Base-by-base conservation (phyloP, 2,888 invertebrate species). In the Cataglyphis altisquamis region DNA sequence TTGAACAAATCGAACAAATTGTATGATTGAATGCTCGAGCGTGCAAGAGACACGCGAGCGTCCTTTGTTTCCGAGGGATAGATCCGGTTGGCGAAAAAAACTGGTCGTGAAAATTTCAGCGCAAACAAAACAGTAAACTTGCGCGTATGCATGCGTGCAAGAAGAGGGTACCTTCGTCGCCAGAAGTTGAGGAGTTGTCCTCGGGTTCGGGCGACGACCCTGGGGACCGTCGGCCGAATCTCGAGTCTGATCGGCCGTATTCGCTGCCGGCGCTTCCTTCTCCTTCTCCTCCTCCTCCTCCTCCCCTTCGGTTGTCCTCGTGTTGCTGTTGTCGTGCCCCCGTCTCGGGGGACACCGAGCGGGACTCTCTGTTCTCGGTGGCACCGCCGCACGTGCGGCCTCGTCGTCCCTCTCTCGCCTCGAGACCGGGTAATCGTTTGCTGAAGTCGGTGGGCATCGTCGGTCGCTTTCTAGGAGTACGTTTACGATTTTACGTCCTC, bases 111-210 rank as follows among this genome's bases (percentile, higher is more conserved):
- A 78, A 78, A 70, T 70, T 78, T 78, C 60, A 70, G 45, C 68
- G 68, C 48, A n/a, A 15, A 15, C 45, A 18, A 67, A 48, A 48
- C 6, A 12, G 0, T 18, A 18, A 9, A 29, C 18, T 12, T 8
- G 48, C 48, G 67, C 29, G 67, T 3, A 29, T 77, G 41, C 77
- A 57, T 68, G 41, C 68, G 68, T 41, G 70, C 68, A 70, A 60
- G 60, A n/a, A 41, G 80, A 63, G n/a, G 62, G 84, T 93, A 94
- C 94, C 94, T 94, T 94, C 94, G 91, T 94, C 94, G 89, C 94
- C 94, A 87, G 94, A 94, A 87, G 92, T 93, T 68, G 94, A 94
- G 88, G 94, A 94, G 88, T 94, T 90, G 90, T 90, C 94, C 84
- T 94, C 94, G 86, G 93, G 91, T 87, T 94, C 94, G 85, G 94